These are phyloP conservation scores for Macroramphosus scolopax DNA, from an alignment of 2,797 vertebrate genomes.

Conservation along the genomic window DNA sequence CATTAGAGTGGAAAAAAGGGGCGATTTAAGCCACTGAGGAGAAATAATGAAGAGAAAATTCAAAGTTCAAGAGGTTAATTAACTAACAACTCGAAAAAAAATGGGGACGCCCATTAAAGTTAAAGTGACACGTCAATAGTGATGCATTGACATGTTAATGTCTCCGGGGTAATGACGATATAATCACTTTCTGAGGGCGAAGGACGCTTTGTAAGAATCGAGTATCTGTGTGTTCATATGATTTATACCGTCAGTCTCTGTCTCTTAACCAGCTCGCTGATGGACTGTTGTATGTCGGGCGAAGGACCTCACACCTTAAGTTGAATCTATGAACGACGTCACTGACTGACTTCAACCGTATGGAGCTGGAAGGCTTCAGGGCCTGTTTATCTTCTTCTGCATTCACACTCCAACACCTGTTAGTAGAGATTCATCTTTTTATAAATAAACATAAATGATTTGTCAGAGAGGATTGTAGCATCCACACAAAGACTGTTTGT, in stretches of 20 bases:
- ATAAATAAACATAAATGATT: slow-evolving; percentile 2
- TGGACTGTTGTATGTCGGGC: slow-evolving; percentile 23
- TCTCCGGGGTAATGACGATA: background rate
- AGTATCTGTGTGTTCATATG: slow-evolving; percentile 2
- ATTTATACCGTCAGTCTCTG: no score
- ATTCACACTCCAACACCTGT: no score
- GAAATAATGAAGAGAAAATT: background rate
- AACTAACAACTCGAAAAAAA: slow-evolving; percentile 19
- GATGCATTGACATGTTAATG: slow-evolving; percentile 12
- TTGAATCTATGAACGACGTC: no score
- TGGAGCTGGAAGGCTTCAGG: no score
- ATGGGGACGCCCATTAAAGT: slow-evolving; percentile 10
- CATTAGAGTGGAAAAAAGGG: background rate
- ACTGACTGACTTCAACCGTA: no score
- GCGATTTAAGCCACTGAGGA: background rate
- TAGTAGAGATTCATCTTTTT: no score
- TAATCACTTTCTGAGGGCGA: slow-evolving; percentile 8
- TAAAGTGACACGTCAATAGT: slow-evolving; percentile 6
- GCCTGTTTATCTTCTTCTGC: no score
- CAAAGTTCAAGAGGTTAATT: slow-evolving; percentile 33
- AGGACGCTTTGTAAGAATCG: slow-evolving; percentile 2
- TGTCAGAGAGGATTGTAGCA: slow-evolving; percentile 8
- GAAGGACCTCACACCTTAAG: no score
- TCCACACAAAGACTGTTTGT: slow-evolving; percentile 10
- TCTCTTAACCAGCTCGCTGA: slow-evolving; percentile 31